These are phyloP conservation scores for Melopsittacus undulatus DNA, from an alignment of 2,797 vertebrate species.

Conservation along the genomic window DNA sequence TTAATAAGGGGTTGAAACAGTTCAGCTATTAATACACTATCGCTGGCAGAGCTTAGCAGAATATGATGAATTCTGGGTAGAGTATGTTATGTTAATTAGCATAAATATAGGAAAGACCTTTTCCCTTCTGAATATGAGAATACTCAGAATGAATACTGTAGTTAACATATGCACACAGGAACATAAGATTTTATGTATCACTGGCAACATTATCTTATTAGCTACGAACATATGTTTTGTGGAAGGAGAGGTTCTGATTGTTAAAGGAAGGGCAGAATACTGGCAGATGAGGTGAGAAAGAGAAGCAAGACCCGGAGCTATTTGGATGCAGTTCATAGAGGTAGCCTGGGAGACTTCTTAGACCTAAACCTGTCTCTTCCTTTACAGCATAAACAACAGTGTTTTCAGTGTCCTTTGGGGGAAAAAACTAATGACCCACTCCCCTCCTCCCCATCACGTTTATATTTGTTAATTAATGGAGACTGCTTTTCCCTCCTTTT, in stretches of 20 bases:
- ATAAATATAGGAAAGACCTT: conserved; percentile 68
- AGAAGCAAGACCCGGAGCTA: neutral
- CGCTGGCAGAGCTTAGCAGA: conserved; percentile 49
- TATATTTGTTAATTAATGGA: neutral
- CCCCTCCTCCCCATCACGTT: neutral
- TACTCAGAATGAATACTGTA: neutral
- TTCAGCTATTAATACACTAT: conserved; percentile 70
- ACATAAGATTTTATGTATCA: conserved; percentile 48
- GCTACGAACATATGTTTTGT: conserved; percentile 25
- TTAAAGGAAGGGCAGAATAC: conserved; percentile 6
- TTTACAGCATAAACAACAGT: neutral
- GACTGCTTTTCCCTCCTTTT: neutral
- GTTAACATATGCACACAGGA: conserved; percentile 59
- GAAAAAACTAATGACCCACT: rapidly evolving
- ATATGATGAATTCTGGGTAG: conserved; percentile 58
- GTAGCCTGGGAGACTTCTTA: neutral
- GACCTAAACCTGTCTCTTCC: neutral
- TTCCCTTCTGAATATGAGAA: conserved; percentile 44
- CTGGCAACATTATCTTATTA: conserved; percentile 50
- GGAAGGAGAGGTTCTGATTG: neutral
- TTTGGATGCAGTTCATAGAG: neutral
- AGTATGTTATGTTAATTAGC: conserved; percentile 54
- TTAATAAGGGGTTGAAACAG: conserved; percentile 52
- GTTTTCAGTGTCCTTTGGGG: neutral
- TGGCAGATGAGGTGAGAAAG: neutral